A percentile compares a stretch with the other conserved stretches of the same genome.
Conservation (phyloP, 2,888 invertebrate genomes). For the Parascotia fuliginaria region DNA sequence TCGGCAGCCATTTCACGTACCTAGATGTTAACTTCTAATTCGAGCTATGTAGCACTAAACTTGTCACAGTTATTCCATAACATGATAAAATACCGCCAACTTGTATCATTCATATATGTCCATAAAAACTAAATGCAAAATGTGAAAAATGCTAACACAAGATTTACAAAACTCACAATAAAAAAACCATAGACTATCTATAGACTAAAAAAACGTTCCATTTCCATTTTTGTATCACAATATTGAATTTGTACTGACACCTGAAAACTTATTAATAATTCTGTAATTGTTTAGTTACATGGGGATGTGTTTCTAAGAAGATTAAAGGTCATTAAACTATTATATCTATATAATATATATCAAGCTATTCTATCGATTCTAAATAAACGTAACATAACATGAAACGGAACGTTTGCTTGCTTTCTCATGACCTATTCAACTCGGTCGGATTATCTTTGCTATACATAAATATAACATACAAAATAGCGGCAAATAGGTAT, state of each 20-base stretch:
- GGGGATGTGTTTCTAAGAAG: slow-evolving; percentile 5
- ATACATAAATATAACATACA: slow-evolving; percentile 65
- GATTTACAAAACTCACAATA: slow-evolving; percentile 46
- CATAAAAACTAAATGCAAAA: slow-evolving; percentile 1
- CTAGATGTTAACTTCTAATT: too few species aligned
- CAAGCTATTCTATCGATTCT: slow-evolving; percentile 29
- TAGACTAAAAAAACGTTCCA: slow-evolving; percentile 61
- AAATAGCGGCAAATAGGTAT: slow-evolving; percentile 82
- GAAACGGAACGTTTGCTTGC: slow-evolving; percentile 56
- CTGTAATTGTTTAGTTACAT: neutral
- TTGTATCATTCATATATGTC: too few species aligned
- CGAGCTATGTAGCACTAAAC: too few species aligned
- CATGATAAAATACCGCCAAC: neutral
- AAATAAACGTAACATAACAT: slow-evolving; percentile 47
- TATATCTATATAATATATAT: neutral
- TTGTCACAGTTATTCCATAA: neutral
- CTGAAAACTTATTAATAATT: neutral
- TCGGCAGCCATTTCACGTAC: slow-evolving; percentile 73
- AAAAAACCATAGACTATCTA: slow-evolving; percentile 77
- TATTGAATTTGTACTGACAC: neutral
- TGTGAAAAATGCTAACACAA: slow-evolving; percentile 17
- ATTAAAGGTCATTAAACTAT: neutral
- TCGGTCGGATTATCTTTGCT: slow-evolving; percentile 66
- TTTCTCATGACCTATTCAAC: slow-evolving; percentile 54
- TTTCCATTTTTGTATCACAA: slow-evolving; percentile 29